These are phyloP conservation scores for Cetonia aurata DNA, from an alignment of 2,888 invertebrate genomes.

Conservation along the genomic window DNA sequence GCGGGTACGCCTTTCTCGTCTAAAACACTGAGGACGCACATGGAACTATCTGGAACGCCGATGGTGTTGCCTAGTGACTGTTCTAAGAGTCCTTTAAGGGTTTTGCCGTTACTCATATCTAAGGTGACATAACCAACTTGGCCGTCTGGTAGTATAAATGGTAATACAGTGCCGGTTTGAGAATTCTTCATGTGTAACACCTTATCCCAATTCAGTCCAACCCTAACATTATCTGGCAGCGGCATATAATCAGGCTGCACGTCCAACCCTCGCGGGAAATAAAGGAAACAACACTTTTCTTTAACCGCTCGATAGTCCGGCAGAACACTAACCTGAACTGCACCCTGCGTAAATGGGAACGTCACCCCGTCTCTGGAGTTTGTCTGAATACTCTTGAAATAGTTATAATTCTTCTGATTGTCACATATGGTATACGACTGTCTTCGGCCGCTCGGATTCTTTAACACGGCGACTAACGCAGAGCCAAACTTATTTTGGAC, in stretches of 20 bases:
- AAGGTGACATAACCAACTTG: background rate
- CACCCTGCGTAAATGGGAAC: conserved; percentile 4
- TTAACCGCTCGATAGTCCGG: background rate
- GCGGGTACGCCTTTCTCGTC: background rate
- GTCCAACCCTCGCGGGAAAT: background rate
- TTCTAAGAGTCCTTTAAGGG: no score
- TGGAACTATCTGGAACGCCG: no score
- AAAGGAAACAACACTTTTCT: background rate
- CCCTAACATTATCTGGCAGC: background rate
- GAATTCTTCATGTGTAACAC: background rate
- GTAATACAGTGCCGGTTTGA: background rate
- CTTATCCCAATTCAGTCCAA: background rate
- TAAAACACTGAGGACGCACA: background rate
- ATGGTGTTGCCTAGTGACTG: no score
- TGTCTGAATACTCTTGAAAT: background rate
- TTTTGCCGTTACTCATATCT: background rate
- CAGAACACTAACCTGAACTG: background rate
- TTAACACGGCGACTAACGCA: background rate
- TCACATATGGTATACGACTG: background rate
- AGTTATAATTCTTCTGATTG: background rate
- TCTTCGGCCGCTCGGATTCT: background rate
- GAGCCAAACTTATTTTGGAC: conserved; percentile 6
- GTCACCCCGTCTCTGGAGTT: background rate
- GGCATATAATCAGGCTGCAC: background rate
- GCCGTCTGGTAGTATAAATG: background rate